phyloP scores from a whole-genome alignment of 2,797 vertebrate species.

The Pseudopleuronectes americanus region DNA sequence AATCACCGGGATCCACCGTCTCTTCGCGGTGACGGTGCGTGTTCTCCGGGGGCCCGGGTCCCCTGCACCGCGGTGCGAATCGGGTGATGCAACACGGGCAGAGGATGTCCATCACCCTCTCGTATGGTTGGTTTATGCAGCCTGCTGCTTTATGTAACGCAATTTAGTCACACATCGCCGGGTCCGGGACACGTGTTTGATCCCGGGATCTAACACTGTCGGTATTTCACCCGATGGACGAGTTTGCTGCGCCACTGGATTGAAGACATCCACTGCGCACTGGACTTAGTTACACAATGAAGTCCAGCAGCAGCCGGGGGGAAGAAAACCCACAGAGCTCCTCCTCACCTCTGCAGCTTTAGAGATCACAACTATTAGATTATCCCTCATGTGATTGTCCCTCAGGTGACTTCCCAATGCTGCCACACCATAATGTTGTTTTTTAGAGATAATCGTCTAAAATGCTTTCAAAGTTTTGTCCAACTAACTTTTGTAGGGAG shows the following conservation, averaged over 20 bases:
- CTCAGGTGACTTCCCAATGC: no score
- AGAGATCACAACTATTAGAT: no score
- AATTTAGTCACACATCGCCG: neutral
- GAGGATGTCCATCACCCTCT: slow-evolving; percentile 47
- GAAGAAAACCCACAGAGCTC: neutral
- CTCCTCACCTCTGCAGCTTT: no score
- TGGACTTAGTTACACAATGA: neutral
- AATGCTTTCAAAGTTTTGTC: no score
- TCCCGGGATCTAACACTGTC: slow-evolving; percentile 18
- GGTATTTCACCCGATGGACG: slow-evolving; percentile 44
- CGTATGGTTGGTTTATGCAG: slow-evolving; percentile 5
- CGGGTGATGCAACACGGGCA: slow-evolving; percentile 70
- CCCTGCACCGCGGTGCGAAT: neutral
- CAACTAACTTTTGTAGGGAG: no score
- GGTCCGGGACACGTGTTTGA: slow-evolving; percentile 3
- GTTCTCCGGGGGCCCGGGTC: neutral
- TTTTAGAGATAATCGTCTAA: no score
- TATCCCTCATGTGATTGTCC: no score
- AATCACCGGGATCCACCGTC: no score
- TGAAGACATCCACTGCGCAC: slow-evolving; percentile 35
- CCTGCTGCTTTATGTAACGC: slow-evolving; percentile 32
- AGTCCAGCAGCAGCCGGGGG: no score
- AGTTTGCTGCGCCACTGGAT: slow-evolving; percentile 45
- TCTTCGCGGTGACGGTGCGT: no score
- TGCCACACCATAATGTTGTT: no score